Base-by-base conservation (phyloP, 2,113 vertebrate species). In the Lamprotornis superbus region DNA sequence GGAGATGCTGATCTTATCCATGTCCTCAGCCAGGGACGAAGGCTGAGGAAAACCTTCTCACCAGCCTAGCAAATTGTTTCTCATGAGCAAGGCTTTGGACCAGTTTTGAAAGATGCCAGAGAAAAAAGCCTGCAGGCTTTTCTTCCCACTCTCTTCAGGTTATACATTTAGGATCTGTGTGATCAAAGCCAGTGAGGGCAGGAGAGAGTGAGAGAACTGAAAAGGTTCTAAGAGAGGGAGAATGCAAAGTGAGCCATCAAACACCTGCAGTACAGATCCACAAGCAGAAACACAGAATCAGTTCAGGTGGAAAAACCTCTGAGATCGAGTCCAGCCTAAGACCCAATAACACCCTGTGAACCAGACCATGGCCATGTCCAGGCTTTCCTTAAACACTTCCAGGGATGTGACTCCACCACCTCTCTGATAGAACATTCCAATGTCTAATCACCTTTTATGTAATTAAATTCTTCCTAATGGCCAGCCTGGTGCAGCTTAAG, bases 261-360 rank as follows among this genome's bases (percentile, higher is more conserved):
- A 75, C 14, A 30, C 6, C 42, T 35, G 56, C 83, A 63, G 46
- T 2, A 23, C 10, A 71, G 39, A 39, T 9, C 52, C 52, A 37
- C 28, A 75, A 22, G 23, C 24, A n/a, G 40, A 69, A 49, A 42
- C 10, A 15, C 23, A 25, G 40, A 55, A 35, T 55, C 46, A 27
- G 1, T 60, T 40, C 0, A 1, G 40, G 9, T 40, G 61, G 21
- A 40, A 61, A 69, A 76, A 40, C 17, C 20, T 76, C 25, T 35
- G 55, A 40, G 25, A 47, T 40, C 0, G 0, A 68, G 61, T 61
- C 61, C 70, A 68, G 3, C 11, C 39, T 17, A 1, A 55, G 30
- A 39, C 53, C 24, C 16, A 68, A 31, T 17, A 53, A 2, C 39
- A 30, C 23, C 19, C 0, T 44, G 39, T n/a, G 19, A 59, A 7